phyloP scores from a whole-genome alignment of 2,888 invertebrate species.

The Nephrocerus scutellatus region DNA sequence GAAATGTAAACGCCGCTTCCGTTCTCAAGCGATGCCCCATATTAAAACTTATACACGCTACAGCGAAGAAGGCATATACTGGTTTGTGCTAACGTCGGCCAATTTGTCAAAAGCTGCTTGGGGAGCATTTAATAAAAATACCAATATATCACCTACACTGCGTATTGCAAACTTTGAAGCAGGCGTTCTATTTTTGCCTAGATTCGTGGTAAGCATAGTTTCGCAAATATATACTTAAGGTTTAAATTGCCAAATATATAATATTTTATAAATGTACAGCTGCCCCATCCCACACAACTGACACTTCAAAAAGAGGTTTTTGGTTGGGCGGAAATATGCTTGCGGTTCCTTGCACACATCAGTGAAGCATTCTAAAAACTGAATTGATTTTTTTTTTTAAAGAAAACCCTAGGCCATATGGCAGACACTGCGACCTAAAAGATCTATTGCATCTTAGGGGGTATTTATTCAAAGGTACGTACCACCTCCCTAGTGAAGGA shows the following conservation, averaged over 20 bases:
- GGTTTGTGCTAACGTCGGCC: conserved; percentile 84
- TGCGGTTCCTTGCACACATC: no score
- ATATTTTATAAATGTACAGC: no score
- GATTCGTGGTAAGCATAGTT: conserved; percentile 61
- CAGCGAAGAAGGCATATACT: conserved; percentile 52
- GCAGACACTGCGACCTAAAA: no score
- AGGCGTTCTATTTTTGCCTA: conserved; percentile 82
- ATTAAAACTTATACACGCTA: conserved; percentile 83
- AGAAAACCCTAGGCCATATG: no score
- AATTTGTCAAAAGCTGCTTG: conserved; percentile 97
- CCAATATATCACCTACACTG: conserved; percentile 52
- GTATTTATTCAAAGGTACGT: no score
- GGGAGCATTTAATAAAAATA: conserved; percentile 64
- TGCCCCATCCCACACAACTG: no score
- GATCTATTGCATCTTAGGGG: no score
- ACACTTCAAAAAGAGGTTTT: no score
- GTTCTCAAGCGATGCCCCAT: conserved; percentile 89
- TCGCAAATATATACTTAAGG: not conserved
- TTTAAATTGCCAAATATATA: conserved; percentile 1
- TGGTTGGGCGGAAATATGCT: no score
- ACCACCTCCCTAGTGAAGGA: no score
- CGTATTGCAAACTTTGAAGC: conserved; percentile 84
- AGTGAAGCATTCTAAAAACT: no score
- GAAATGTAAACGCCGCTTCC: conserved; percentile 61
- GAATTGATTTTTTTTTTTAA: no score